These are phyloP conservation scores for Potamilus streckersoni DNA, from an alignment of 1,140 invertebrate species.

Conservation along the genomic window DNA sequence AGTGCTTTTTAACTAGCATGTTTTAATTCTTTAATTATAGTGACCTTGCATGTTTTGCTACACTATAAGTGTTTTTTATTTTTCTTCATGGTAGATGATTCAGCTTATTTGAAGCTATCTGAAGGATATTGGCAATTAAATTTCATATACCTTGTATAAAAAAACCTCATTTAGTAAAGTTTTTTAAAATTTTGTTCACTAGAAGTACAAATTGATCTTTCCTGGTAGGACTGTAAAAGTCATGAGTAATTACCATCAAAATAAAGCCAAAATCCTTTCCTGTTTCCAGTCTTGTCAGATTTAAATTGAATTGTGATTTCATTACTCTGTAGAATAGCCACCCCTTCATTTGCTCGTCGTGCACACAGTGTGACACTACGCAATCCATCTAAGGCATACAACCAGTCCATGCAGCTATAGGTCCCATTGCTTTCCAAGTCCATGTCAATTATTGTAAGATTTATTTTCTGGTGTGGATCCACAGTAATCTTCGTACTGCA, in stretches of 20 bases:
- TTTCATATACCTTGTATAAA: too few relatives aligned
- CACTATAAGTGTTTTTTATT: too few relatives aligned
- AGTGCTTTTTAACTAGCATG: too few relatives aligned
- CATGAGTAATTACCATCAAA: slow-evolving; percentile 58
- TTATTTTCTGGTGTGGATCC: slow-evolving; percentile 47
- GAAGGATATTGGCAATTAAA: too few relatives aligned
- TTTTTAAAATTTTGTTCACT: too few relatives aligned
- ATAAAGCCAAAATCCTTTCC: slow-evolving; percentile 65
- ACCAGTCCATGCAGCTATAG: slow-evolving; percentile 53
- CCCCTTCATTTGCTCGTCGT: slow-evolving; percentile 46
- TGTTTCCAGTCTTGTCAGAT: slow-evolving; percentile 30
- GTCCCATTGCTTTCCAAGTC: slow-evolving; percentile 52
- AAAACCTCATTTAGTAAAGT: too few relatives aligned
- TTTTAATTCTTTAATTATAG: too few relatives aligned
- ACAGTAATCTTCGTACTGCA: slow-evolving; percentile 48
- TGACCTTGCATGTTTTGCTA: too few relatives aligned
- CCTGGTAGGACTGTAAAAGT: not conserved
- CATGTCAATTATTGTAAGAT: slow-evolving; percentile 57
- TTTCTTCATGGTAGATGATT: too few relatives aligned
- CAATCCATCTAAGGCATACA: slow-evolving; percentile 52
- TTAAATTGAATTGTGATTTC: slow-evolving; percentile 48
- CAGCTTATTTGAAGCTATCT: too few relatives aligned
- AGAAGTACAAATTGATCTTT: too few relatives aligned
- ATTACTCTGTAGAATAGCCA: slow-evolving; percentile 42
- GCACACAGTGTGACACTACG: slow-evolving; percentile 59